Base-by-base conservation (phyloP, 2,797 vertebrate genomes). In the Phoeniculus purpureus region DNA sequence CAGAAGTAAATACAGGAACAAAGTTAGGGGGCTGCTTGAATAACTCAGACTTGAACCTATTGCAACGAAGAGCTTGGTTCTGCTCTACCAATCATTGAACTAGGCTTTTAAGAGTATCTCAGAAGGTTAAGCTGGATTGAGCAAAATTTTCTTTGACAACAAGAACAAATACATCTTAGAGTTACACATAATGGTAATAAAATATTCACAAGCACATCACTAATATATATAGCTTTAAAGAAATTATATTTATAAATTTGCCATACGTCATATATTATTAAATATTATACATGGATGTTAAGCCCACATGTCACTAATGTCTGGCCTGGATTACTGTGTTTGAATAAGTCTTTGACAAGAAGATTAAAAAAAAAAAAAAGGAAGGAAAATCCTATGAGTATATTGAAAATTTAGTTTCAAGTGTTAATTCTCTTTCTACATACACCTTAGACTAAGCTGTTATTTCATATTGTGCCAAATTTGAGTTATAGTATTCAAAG, bases 401-500 rank as follows among this genome's bases (percentile, higher is more conserved):
- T 26, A 29, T 4, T 87, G 40, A 81, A 61, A 92, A 87, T 81
- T 37, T 91, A 12, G 45, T 61, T 45, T 64, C 59, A 45, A 21
- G 10, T 81, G 56, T 64, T 87, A 79, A 89, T 94, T 81, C 10
- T 78, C 59, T 32, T 81, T 78, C 43, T 48, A 58, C 25, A 58
- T 26, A 37, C 16, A 74, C n/a, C 64, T 89, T 73, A 81, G 87
- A 89, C 74, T 40, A 92, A 87, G n/a, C 20, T 85, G 21, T 15
- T 93, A 1, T 26, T 82, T 94, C 21, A 20, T 75, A 72, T 73
- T 55, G 2, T 68, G 18, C 32, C 37, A 62, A 21, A 20, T 70
- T 91, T 92, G 71, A 95, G 90, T 91, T 85, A 88, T 76, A 68
- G 5, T 2, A 12, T 80, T 92, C 76, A 55, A 83, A 94, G 62